Evolutionary conservation across 2,888 invertebrate genomes (phyloP).

Genomic region (Tetragnatha montana): DNA sequence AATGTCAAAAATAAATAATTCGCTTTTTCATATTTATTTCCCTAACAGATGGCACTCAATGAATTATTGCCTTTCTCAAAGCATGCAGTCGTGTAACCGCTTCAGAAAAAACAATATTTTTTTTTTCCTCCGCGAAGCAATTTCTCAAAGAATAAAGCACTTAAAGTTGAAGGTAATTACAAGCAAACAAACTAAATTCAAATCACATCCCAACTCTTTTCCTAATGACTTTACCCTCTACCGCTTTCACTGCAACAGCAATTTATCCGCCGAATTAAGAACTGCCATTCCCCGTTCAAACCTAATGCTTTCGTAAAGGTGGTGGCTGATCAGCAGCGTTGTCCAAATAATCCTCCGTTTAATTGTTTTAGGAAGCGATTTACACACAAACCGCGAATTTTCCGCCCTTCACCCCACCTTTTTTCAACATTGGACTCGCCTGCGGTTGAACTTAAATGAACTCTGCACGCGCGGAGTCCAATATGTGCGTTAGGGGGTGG

Average conservation of each 20-base stretch:
- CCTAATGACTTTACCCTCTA: constrained; percentile 27
- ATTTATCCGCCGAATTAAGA: constrained; percentile 3
- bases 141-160: neutral
- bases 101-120: neutral
- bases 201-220: constrained; percentile 13
- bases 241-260: constrained; percentile 31
- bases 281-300: neutral
- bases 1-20: neutral
- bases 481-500: constrained; percentile 15
- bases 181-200: neutral
- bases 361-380: constrained; percentile 32
- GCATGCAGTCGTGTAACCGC: neutral
- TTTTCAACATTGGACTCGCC: constrained; percentile 1
- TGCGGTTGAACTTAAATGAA: constrained; percentile 27
- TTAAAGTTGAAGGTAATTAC: neutral
- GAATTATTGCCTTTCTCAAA: neutral
- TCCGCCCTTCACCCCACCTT: neutral
- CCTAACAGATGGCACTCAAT: neutral
- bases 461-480: constrained; percentile 11
- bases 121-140: neutral
- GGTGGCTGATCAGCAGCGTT: neutral
- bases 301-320: neutral
- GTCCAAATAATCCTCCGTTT: neutral
- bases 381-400: neutral
- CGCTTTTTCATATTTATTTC: neutral